These are phyloP conservation scores for Stegophylla sp. DNA, from an alignment of 2,888 invertebrate genomes.

Conservation along the genomic window DNA sequence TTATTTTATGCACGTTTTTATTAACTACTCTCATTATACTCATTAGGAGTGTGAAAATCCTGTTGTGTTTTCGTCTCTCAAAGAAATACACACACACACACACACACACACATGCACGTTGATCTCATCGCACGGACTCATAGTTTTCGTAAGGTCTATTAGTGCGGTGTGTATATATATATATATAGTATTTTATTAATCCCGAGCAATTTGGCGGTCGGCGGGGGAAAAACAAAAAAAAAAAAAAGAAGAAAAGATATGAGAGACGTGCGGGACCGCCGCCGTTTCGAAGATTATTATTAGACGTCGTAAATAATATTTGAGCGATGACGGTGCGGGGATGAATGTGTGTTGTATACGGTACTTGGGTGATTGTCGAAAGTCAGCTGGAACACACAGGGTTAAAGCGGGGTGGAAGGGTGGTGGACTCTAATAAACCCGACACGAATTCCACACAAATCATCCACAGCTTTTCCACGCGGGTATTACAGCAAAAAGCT, in stretches of 20 bases:
- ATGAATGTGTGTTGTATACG: neutral
- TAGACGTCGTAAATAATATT: constrained; percentile 58
- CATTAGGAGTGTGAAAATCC: too few species aligned
- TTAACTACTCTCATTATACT: too few species aligned
- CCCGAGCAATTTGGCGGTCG: constrained; percentile 11
- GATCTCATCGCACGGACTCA: neutral
- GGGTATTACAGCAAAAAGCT: constrained; percentile 55
- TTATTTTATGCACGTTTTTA: too few species aligned
- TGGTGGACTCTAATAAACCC: constrained; percentile 60
- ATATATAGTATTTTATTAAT: constrained; percentile 49
- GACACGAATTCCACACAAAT: constrained; percentile 61
- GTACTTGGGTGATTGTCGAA: constrained; percentile 46
- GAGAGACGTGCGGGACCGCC: constrained; percentile 15
- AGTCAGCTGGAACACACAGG: constrained; percentile 53
- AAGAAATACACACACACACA: neutral
- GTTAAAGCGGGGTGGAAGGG: constrained; percentile 39
- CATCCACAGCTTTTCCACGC: constrained; percentile 58
- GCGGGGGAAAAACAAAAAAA: too few species aligned
- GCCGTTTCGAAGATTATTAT: constrained; percentile 47
- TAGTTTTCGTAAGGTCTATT: constrained; percentile 23
- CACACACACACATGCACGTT: neutral
- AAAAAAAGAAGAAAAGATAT: constrained; percentile 8
- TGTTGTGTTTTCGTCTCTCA: too few species aligned
- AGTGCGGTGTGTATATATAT: too few species aligned
- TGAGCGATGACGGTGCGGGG: constrained; percentile 16